Conservation (phyloP, 1,140 invertebrate species). For the Papilio polyxenes region DNA sequence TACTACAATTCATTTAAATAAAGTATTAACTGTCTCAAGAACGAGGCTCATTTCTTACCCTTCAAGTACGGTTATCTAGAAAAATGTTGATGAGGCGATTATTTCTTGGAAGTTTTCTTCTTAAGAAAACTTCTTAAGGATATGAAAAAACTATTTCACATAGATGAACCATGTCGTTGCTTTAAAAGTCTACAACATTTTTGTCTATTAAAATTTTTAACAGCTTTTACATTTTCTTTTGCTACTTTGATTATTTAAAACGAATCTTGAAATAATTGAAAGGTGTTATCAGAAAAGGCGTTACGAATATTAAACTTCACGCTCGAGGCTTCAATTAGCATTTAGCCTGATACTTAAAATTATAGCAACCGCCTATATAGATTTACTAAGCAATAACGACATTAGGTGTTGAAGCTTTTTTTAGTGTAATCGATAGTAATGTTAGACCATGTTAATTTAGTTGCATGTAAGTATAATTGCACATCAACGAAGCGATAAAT, state of each 20-base stretch:
- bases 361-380: slow-evolving; percentile 38
- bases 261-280: slow-evolving; percentile 4
- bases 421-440: slow-evolving; percentile 19
- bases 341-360: slow-evolving; percentile 36
- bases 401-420: slow-evolving; percentile 24
- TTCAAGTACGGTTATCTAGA: slow-evolving; percentile 16
- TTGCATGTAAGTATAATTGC: slow-evolving; percentile 59
- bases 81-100: slow-evolving; percentile 35
- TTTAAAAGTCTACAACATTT: background rate
- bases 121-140: slow-evolving; percentile 26
- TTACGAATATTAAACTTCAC: slow-evolving; percentile 16
- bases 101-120: slow-evolving; percentile 33
- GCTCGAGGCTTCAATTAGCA: slow-evolving; percentile 46
- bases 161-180: slow-evolving; percentile 2
- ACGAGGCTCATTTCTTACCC: slow-evolving; percentile 23
- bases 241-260: background rate
- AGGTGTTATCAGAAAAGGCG: background rate
- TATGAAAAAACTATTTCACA: slow-evolving; percentile 14
- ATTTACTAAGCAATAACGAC: slow-evolving; percentile 15
- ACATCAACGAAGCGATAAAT: slow-evolving; percentile 56
- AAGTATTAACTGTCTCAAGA: slow-evolving; percentile 22
- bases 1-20: slow-evolving; percentile 36
- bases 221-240: background rate
- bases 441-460: slow-evolving; percentile 49
- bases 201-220: background rate